These are phyloP conservation scores for Uromys caudimaculatus DNA, from an alignment of 2,797 vertebrate species.

Conservation along the genomic window DNA sequence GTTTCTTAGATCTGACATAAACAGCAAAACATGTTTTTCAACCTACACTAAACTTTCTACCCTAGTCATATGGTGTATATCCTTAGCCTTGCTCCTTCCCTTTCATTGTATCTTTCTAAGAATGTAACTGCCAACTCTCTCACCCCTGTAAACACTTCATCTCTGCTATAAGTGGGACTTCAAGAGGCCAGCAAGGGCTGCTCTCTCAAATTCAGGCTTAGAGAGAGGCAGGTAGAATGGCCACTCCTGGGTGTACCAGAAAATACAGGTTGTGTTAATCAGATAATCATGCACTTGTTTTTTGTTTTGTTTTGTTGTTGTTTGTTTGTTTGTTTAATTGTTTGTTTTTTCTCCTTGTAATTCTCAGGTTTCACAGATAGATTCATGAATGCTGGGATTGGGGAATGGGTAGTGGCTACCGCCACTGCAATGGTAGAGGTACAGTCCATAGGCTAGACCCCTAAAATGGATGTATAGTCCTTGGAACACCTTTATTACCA, in stretches of 20 bases:
- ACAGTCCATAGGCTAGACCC: neutral
- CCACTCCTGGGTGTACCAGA: neutral
- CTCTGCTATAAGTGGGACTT: neutral
- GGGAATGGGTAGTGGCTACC: neutral
- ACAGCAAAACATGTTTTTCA: neutral
- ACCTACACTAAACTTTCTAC: neutral
- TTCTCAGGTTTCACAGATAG: neutral
- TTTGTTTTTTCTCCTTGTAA: neutral
- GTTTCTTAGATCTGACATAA: neutral
- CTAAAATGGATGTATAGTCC: neutral
- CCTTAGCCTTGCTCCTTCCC: neutral
- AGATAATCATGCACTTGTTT: neutral
- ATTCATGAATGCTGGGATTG: neutral
- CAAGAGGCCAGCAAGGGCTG: neutral
- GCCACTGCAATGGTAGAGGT: neutral
- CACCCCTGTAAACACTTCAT: neutral
- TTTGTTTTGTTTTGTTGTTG: too few species aligned
- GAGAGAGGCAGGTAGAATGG: neutral
- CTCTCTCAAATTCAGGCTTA: neutral
- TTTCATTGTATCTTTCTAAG: neutral
- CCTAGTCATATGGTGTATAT: neutral
- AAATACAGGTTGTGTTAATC: neutral
- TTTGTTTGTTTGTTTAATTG: too few species aligned
- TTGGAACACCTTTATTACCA: neutral
- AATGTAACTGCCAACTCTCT: neutral